These are phyloP conservation scores for Datnioides undecimradiatus DNA, from an alignment of 2,113 vertebrate genomes.

Conservation along the genomic window DNA sequence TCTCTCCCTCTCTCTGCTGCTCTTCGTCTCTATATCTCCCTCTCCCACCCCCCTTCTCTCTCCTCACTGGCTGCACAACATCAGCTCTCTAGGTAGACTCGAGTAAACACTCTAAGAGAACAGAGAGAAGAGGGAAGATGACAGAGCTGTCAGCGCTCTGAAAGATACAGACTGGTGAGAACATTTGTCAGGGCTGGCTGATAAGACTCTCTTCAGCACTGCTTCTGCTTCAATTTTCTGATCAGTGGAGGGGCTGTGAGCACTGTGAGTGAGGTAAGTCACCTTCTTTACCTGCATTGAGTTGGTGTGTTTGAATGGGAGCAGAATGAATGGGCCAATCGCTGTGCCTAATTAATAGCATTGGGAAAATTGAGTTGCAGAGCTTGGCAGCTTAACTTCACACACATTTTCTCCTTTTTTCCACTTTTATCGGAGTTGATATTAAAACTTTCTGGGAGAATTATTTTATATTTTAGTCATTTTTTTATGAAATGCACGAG, in stretches of 20 bases:
- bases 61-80: constrained; percentile 70
- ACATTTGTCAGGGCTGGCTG: constrained; percentile 57
- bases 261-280: constrained; percentile 73
- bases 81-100: constrained; percentile 77
- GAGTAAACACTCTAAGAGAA: constrained; percentile 69
- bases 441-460: constrained; percentile 17
- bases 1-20: constrained; percentile 44
- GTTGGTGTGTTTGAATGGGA: constrained; percentile 23
- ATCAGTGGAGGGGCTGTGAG: constrained; percentile 44
- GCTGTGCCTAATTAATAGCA: constrained; percentile 31
- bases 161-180: constrained; percentile 66
- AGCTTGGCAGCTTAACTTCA: constrained; percentile 19
- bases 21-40: constrained; percentile 13
- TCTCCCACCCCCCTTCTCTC: constrained; percentile 39
- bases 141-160: constrained; percentile 82
- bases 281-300: constrained; percentile 66
- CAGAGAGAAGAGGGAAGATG: constrained; percentile 73
- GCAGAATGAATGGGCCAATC: constrained; percentile 14
- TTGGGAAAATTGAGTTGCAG: background rate
- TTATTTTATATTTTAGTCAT: background rate
- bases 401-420: background rate
- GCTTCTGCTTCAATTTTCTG: constrained; percentile 33
- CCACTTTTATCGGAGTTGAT: constrained; percentile 1
- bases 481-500: background rate
- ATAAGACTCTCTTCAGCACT: constrained; percentile 39